Percentiles rank a stretch among this genome's conserved stretches.
Evolutionary conservation across 2,888 invertebrate genomes (phyloP).

Genomic region (Synergus gifuensis): DNA sequence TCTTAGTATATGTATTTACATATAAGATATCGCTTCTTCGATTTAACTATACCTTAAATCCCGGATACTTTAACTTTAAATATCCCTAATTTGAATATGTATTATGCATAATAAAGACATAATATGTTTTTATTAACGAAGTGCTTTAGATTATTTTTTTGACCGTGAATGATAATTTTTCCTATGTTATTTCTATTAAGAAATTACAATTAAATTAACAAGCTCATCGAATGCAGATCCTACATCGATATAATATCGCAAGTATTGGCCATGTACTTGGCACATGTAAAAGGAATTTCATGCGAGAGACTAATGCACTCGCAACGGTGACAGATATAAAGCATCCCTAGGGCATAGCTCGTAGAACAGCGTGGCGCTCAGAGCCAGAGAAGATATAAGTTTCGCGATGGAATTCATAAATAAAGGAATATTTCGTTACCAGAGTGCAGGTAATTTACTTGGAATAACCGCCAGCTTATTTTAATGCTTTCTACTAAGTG

Average conservation of each 20-base stretch:
- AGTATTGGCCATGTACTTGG: not conserved
- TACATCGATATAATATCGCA: not conserved
- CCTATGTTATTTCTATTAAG: too few relatives aligned
- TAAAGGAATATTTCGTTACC: constrained; percentile 50
- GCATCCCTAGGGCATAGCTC: constrained; percentile 50
- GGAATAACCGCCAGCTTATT: constrained; percentile 36
- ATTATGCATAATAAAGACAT: too few relatives aligned
- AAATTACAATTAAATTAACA: not conserved
- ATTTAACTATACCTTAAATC: too few relatives aligned
- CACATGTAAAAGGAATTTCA: constrained; percentile 4
- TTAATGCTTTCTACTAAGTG: constrained; percentile 53
- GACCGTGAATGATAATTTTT: too few relatives aligned
- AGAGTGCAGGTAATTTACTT: constrained; percentile 47
- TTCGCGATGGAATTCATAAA: constrained; percentile 57
- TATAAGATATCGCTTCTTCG: too few relatives aligned
- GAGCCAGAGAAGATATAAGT: constrained; percentile 51
- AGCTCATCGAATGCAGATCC: not conserved
- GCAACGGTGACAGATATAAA: constrained; percentile 52
- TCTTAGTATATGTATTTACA: too few relatives aligned
- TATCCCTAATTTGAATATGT: too few relatives aligned
- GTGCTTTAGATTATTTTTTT: too few relatives aligned
- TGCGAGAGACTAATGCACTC: constrained; percentile 49
- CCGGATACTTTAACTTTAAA: too few relatives aligned
- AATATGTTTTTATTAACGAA: too few relatives aligned
- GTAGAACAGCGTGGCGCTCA: constrained; percentile 34